These are phyloP conservation scores for Leucopsar rothschildi DNA, from an alignment of 2,113 vertebrate genomes.

Conservation along the genomic window DNA sequence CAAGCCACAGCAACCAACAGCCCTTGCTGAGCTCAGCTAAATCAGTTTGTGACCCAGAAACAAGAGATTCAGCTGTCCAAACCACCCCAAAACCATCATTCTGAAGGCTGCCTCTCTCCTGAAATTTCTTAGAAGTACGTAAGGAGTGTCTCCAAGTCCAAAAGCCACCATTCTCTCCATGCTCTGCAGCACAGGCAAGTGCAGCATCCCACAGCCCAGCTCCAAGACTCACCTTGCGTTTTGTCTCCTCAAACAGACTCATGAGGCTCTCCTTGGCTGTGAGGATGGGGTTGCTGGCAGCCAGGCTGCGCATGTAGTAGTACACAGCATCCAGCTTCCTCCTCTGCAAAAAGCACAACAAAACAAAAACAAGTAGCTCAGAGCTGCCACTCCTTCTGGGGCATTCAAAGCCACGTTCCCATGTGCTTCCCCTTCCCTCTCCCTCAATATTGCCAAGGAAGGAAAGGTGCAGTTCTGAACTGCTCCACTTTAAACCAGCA, in stretches of 20 bases:
- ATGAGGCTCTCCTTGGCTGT: constrained; percentile 98
- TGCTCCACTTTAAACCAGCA: not conserved
- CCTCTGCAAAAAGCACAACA: constrained; percentile 76
- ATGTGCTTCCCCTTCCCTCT: not conserved
- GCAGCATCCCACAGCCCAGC: not conserved
- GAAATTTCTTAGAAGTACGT: not conserved
- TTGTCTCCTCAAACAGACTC: constrained; percentile 98
- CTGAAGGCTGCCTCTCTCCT: not conserved
- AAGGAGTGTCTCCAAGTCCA: not conserved
- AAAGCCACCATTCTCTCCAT: not conserved
- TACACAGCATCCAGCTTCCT: constrained; percentile 97
- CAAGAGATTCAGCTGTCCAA: not conserved
- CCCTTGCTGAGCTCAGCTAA: not conserved
- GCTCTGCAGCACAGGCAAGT: not conserved
- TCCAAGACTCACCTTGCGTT: constrained; percentile 86
- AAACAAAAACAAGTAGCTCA: not conserved
- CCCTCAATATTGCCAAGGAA: not conserved
- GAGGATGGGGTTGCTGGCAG: constrained; percentile 96
- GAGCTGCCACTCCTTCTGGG: not conserved
- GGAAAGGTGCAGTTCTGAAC: not conserved
- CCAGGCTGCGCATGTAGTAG: constrained; percentile 98
- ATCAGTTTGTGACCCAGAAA: not conserved
- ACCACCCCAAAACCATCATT: not conserved
- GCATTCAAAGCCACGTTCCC: not conserved
- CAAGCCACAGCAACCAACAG: not conserved